Evolutionary conservation across 2,113 vertebrate genomes (phyloP), one percentile per base, ranked within the genome.

Genomic region (Kryptolebias marmoratus): DNA sequence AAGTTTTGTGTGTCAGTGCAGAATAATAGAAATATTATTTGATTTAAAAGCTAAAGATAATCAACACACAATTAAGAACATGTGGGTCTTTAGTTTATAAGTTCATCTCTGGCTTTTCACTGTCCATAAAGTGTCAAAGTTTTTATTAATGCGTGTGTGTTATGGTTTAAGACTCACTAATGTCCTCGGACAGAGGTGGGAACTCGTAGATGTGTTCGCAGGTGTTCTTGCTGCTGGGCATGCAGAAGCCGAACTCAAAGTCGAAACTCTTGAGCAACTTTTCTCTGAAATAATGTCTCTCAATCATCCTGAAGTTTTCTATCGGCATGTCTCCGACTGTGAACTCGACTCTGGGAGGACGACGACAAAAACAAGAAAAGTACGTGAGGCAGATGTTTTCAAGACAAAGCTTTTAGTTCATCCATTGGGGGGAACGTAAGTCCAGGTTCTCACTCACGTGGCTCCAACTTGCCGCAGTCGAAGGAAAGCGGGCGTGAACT

Each of bases 191-290:
- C 89, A 99, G 95, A 15, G 96, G 95, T 0, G 97, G 97, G 61
- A 99, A 99, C 68, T 99, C 97, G 0, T 99, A 98, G 94, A 99
- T 98, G 93, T 99, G 97, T 81, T 99, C 97, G 44, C 97, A 98
- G 27, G 96, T 97, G 73, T 99, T 99, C 93, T 97, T 98, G 93
- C 97, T 98, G 95, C 95, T 97, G 68, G 97, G 97, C 90, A 99
- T 99, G 88, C 97, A 99, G 93, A 99, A 99, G 48, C 97, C 97
- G 55, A 99, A 99, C 79, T 98, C 96, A 91, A 99, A 99, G 90
- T 99, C 97, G 44, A 99, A 99, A 77, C 96, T 99, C 90, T 99
- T 99, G 13, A 99, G 95, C 64, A 99, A 79, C 61, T 94, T 95
- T 79, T 99, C 96, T 15, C 96, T 95, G 87, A 99, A 99, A 73